Base-by-base conservation (phyloP, 1,140 invertebrate species). In the Drosophila sucinea region DNA sequence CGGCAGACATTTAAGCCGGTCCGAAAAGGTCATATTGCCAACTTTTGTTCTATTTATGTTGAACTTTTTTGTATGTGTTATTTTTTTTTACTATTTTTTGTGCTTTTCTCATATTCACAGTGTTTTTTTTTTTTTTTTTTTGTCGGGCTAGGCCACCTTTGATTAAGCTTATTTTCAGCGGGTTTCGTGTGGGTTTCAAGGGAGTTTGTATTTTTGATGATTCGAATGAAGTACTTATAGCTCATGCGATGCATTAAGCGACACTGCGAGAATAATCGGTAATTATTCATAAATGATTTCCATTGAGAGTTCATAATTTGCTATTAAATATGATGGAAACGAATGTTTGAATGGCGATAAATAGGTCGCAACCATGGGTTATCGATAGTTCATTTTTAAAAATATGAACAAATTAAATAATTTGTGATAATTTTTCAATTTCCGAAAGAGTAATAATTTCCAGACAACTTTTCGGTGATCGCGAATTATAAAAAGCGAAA, bases 1-100 rank as follows among this genome's bases (percentile, higher is more conserved):
- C 67, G 67, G 62, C 79, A 81, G 85, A 79, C 78, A 85, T 90
- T 90, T 81, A 90, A 90, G 85, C 81, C 73, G 47, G 25, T 41
- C 40, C 84, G 83, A 87, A 90, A 90, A 90, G 85, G 85, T 90
- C 81, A 90, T 90, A 90, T 89, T 33, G 65, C 73, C 70, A 75
- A 80, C 72, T 77, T 84, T 89, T 86, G 82, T 79, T 67, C 81
- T 74, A 77, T 85, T 85, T 77, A 75, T 81, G 79, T 57, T 56
- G 67, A 79, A 79, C 79, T 82, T 61, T 77, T 25, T 61, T 51
- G 64, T 41, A 62, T 65, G 30, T 65, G 63, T 62, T 54, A 68
- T 27, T 47, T 75, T 47, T 58, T 76, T 51, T 82, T 40, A 33
- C 30, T 67, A 23, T 69, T 58, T 58, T 27, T 8, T 62, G 65